Percentiles rank a stretch among this genome's conserved stretches.
These are phyloP conservation scores for Metopia argyrocephala DNA, from an alignment of 2,888 invertebrate species.

Conservation along the genomic window DNA sequence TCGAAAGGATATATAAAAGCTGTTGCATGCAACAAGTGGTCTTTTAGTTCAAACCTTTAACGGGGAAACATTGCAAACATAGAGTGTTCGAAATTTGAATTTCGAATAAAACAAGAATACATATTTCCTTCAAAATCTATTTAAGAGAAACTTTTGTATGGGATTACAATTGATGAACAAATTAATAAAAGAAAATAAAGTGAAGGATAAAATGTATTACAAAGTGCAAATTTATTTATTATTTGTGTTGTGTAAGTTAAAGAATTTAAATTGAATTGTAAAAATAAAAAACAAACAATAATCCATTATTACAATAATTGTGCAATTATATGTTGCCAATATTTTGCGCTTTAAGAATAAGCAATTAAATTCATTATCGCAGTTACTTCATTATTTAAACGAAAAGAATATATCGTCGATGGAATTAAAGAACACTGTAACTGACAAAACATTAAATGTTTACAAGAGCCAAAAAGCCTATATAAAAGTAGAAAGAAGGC, in stretches of 20 bases:
- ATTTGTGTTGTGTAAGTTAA: conserved; percentile 70
- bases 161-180: conserved; percentile 24
- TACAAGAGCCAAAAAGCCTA: too few species aligned
- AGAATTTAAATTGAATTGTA: background rate
- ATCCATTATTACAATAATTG: background rate
- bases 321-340: background rate
- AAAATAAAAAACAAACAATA: background rate
- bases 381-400: background rate
- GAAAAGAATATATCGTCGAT: too few species aligned
- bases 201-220: conserved; percentile 68
- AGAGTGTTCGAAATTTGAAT: background rate
- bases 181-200: conserved; percentile 32
- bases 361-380: background rate
- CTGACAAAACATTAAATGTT: too few species aligned
- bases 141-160: conserved; percentile 30
- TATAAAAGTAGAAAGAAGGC: too few species aligned
- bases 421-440: too few species aligned
- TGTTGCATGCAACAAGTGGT: conserved; percentile 27
- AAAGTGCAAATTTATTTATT: conserved; percentile 67
- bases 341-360: background rate
- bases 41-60: conserved; percentile 35
- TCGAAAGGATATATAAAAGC: conserved; percentile 58
- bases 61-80: background rate
- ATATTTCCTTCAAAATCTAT: too few species aligned
- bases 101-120: conserved; percentile 1